Evolutionary conservation across 2,113 vertebrate species (phyloP).

Genomic region (Micronycteris hirsuta): DNA sequence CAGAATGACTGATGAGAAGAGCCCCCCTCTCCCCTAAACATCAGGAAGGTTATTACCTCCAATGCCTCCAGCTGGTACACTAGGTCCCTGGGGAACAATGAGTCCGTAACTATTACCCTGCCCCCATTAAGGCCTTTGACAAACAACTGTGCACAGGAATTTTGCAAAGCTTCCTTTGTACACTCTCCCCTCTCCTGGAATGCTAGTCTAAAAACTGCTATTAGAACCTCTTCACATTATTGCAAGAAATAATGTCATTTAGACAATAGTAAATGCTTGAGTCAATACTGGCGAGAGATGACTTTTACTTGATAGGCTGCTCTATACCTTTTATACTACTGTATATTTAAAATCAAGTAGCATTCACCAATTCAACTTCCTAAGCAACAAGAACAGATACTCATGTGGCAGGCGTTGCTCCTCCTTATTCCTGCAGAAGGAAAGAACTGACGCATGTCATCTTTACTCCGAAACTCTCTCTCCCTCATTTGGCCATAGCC

Average conservation of each 20-base stretch:
- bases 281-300: background rate
- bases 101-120: background rate
- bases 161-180: background rate
- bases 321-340: background rate
- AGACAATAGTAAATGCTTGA: background rate
- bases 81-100: background rate
- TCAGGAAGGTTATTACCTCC: background rate
- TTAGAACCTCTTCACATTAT: background rate
- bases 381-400: background rate
- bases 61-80: background rate
- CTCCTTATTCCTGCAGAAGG: background rate
- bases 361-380: background rate
- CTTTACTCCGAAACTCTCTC: background rate
- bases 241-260: conserved; percentile 1
- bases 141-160: background rate
- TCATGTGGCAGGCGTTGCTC: background rate
- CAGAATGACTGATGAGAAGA: background rate
- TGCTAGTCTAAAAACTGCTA: background rate
- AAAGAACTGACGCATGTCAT: background rate
- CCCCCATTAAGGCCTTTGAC: background rate
- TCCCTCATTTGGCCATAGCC: background rate
- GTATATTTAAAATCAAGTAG: background rate
- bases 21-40: background rate
- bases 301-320: background rate
- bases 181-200: background rate